phyloP scores from a whole-genome alignment of 2,797 vertebrate species.

The Hemitrygon akajei region DNA sequence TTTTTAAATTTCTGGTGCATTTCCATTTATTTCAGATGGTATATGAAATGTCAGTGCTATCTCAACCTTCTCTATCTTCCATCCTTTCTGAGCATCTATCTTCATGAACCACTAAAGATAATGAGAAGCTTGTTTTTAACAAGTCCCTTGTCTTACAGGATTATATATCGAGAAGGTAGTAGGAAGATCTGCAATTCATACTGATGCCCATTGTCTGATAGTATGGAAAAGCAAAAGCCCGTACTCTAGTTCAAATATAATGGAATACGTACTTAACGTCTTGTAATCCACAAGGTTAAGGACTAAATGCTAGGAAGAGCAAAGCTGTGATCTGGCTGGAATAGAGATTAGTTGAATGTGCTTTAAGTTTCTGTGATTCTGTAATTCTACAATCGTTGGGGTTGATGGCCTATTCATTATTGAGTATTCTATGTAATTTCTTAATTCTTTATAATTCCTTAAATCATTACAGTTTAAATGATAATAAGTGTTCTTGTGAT shows the following conservation, averaged over 20 bases:
- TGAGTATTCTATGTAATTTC: not conserved
- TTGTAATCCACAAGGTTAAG: no score
- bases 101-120: not conserved
- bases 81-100: not conserved
- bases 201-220: no score
- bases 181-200: no score
- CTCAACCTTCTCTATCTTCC: no score
- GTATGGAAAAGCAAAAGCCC: no score
- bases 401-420: not conserved
- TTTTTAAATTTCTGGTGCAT: not conserved
- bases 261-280: no score
- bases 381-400: not conserved
- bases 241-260: no score
- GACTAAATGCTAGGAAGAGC: no score
- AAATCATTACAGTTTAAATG: not conserved
- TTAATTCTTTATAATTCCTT: not conserved
- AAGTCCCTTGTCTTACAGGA: not conserved
- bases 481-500: not conserved
- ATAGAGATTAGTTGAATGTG: no score
- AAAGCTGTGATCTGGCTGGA: no score
- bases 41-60: not conserved
- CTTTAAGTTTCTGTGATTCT: no score
- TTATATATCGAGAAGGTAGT: no score
- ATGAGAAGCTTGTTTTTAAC: not conserved
- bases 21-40: not conserved